Percentiles rank a stretch among this genome's conserved stretches.
Evolutionary conservation across 2,888 invertebrate species (phyloP).

Genomic region (Lutraria lutraria): DNA sequence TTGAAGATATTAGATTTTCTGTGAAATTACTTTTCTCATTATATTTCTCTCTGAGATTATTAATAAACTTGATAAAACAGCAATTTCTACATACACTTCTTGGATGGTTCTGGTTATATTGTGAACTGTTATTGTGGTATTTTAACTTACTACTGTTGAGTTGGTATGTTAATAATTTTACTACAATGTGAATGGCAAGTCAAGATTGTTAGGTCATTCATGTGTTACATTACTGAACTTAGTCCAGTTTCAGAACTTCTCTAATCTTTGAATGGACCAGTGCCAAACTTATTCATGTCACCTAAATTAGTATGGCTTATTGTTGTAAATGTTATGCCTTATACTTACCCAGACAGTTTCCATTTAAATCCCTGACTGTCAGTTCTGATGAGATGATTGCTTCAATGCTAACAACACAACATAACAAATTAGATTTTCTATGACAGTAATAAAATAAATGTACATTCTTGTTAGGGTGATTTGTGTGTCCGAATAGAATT

Average conservation of each 20-base stretch:
- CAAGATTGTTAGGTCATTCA: not conserved
- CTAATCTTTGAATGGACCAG: conserved; percentile 18
- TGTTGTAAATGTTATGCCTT: not conserved
- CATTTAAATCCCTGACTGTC: not conserved
- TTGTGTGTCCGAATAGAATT: not conserved
- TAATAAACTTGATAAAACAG: not conserved
- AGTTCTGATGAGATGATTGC: conserved; percentile 14
- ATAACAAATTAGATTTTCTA: conserved; percentile 10
- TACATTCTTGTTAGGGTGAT: not conserved
- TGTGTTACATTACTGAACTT: not conserved
- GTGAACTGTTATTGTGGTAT: not conserved
- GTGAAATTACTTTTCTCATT: conserved; percentile 11
- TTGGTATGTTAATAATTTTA: conserved; percentile 13
- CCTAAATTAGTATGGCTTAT: conserved; percentile 4
- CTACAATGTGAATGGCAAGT: not conserved
- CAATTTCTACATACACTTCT: not conserved
- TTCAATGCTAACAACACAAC: not conserved
- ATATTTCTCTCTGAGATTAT: not conserved
- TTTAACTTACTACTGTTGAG: not conserved
- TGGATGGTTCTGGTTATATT: not conserved
- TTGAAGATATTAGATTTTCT: not conserved
- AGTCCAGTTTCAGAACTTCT: not conserved
- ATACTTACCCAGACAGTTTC: not conserved
- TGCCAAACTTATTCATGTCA: conserved; percentile 26
- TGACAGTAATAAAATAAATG: conserved; percentile 19